These are phyloP conservation scores for Rhyacichthys aspro DNA, from an alignment of 2,797 vertebrate species.

Conservation along the genomic window DNA sequence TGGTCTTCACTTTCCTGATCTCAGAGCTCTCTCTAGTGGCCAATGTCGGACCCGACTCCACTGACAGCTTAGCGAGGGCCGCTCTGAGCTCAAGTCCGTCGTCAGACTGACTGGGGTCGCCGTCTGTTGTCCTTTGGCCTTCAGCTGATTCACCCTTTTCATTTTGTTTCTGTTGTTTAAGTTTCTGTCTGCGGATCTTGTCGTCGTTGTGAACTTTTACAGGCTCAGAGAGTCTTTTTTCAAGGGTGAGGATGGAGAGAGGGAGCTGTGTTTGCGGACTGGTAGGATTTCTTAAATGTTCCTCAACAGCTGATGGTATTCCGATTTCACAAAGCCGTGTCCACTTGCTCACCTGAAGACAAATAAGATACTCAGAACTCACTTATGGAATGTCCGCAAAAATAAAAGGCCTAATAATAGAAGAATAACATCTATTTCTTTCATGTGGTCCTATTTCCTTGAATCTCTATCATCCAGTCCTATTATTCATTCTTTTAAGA, in stretches of 20 bases:
- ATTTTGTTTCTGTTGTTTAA: conserved; percentile 81
- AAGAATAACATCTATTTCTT: no score
- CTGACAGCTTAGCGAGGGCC: conserved; percentile 86
- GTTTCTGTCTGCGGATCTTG: conserved; percentile 94
- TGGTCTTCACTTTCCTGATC: conserved; percentile 89
- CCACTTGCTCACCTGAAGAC: conserved; percentile 93
- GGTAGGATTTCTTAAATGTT: conserved; percentile 77
- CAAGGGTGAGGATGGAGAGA: conserved; percentile 84
- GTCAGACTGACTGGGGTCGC: neutral
- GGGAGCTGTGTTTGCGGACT: conserved; percentile 73
- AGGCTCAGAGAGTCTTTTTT: conserved; percentile 89
- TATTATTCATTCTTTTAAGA: no score
- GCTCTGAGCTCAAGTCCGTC: conserved; percentile 82
- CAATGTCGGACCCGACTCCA: conserved; percentile 67
- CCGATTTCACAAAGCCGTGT: conserved; percentile 94
- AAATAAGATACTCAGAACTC: neutral
- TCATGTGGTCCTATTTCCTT: no score
- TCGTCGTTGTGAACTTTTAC: conserved; percentile 97
- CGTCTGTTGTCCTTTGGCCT: conserved; percentile 1
- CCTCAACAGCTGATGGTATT: conserved; percentile 90
- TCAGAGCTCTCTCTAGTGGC: conserved; percentile 83
- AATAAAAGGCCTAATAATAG: no score
- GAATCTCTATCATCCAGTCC: no score
- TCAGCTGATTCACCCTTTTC: conserved; percentile 12
- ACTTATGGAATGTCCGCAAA: no score